These are phyloP conservation scores for Enhydra lutris DNA, from an alignment of 2,113 vertebrate species.

Conservation along the genomic window DNA sequence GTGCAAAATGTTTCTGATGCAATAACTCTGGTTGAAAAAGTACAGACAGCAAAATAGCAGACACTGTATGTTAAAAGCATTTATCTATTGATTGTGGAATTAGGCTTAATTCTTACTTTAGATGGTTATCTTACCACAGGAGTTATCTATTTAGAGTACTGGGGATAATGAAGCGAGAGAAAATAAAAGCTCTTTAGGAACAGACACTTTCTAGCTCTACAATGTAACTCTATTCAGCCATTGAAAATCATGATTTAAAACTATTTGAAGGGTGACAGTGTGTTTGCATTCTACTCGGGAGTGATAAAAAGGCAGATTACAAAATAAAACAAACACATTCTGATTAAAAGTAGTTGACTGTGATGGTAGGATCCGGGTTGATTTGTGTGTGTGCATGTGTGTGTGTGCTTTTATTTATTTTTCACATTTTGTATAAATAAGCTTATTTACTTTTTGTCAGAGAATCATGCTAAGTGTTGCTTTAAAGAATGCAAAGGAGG, in stretches of 20 bases:
- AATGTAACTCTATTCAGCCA: not conserved
- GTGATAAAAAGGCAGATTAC: not conserved
- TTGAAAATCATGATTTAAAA: not conserved
- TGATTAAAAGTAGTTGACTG: not conserved
- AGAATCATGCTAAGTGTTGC: not conserved
- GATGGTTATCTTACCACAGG: not conserved
- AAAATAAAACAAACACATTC: not conserved
- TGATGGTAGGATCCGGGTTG: not conserved
- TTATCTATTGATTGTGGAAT: not conserved
- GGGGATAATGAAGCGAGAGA: not conserved
- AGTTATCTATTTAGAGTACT: not conserved
- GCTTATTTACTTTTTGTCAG: not conserved
- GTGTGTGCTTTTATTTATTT: not conserved
- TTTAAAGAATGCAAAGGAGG: not conserved
- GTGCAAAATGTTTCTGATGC: not conserved
- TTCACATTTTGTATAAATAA: not conserved
- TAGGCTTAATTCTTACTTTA: not conserved
- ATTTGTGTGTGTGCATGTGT: not conserved
- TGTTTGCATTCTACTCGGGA: not conserved
- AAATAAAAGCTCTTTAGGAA: not conserved
- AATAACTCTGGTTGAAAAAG: not conserved
- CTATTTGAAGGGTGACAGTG: not conserved
- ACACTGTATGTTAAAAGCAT: not conserved
- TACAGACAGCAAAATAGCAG: not conserved
- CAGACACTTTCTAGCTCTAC: not conserved